Percentiles rank a stretch among this genome's conserved stretches.
Evolutionary conservation across 1,140 invertebrate genomes (phyloP).

Genomic region (Ips nitidus): DNA sequence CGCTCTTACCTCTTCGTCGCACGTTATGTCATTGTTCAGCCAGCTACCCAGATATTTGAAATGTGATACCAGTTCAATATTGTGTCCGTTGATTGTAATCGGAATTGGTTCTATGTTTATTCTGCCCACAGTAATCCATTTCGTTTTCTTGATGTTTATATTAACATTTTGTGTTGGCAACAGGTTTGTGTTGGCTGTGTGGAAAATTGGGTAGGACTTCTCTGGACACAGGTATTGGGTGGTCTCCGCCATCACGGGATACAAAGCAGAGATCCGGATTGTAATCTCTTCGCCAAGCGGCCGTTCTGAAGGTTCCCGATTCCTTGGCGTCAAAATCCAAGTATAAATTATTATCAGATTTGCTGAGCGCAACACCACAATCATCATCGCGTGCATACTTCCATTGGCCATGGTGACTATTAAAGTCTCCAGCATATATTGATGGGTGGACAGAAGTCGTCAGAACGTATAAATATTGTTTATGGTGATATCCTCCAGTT

Average conservation of each 20-base stretch:
- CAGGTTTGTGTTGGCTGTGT: conserved; percentile 33
- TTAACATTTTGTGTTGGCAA: too few species aligned
- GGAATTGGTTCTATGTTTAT: too few species aligned
- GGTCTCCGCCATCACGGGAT: background rate
- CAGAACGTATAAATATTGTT: conserved; percentile 2
- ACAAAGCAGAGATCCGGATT: conserved; percentile 36
- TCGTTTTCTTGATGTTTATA: too few species aligned
- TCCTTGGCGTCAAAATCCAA: conserved; percentile 31
- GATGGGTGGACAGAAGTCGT: conserved; percentile 9
- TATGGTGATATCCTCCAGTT: background rate
- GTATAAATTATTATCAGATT: conserved; percentile 20
- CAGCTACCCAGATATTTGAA: too few species aligned
- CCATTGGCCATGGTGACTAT: conserved; percentile 30
- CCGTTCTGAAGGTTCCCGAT: conserved; percentile 17
- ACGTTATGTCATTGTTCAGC: too few species aligned
- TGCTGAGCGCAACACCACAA: conserved; percentile 10
- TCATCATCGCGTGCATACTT: conserved; percentile 17
- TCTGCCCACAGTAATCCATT: too few species aligned
- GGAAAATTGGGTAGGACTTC: conserved; percentile 26
- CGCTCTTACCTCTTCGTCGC: too few species aligned
- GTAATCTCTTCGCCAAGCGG: conserved; percentile 19
- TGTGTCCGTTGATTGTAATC: too few species aligned
- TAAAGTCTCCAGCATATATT: conserved; percentile 29
- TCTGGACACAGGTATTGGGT: conserved; percentile 14
- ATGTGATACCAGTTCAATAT: too few species aligned